Evolutionary conservation across 2,888 invertebrate genomes (phyloP), one percentile per base, ranked within the genome.

Genomic region (Norana najaformis): DNA sequence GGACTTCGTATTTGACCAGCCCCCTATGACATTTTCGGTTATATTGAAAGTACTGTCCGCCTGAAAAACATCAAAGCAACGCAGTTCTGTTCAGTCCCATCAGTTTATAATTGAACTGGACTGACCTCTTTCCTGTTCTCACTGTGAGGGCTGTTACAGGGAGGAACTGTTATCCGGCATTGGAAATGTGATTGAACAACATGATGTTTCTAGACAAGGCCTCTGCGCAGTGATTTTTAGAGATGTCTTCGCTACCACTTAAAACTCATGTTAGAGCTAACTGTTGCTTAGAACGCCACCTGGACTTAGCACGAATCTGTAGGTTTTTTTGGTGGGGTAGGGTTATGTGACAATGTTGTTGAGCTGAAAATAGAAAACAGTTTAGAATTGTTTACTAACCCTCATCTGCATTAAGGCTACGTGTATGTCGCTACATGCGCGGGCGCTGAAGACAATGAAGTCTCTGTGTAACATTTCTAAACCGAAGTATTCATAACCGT

Each of bases 1-100:
- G 38, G 90, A 90, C 37, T 83, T 88, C n/a, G 90, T 39, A 88
- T 90, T 90, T 23, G 36, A 90, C 90, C 90, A 90, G 2, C 90
- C 90, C 13, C 90, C 83, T 14, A 90, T 38, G 20, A 82, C 38
- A 30, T 36, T 69, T 39, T 90, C 89, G 23, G 89, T 89, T 82
- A 89, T 35, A 38, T 89, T 89, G 89, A n/a, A 3, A 30, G 34
- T 35, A 18, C 20, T 38, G 35, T 37, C 53, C 11, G 69, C 53
- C 89, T 89, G 69, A 0, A 69, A 85, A 36, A 2, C 35, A 85
- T n/a, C 20, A 85, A 85, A 85, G 16, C 14, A 36, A 6, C 35
- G 16, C 34, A 34, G 14, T 41, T 18, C 41, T 41, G 41, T 41
- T 41, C 13, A 41, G 41, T 18, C 16, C 16, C 41, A 18, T 41